phyloP scores from a whole-genome alignment of 2,888 invertebrate species.

The Scrobipalpa costella region DNA sequence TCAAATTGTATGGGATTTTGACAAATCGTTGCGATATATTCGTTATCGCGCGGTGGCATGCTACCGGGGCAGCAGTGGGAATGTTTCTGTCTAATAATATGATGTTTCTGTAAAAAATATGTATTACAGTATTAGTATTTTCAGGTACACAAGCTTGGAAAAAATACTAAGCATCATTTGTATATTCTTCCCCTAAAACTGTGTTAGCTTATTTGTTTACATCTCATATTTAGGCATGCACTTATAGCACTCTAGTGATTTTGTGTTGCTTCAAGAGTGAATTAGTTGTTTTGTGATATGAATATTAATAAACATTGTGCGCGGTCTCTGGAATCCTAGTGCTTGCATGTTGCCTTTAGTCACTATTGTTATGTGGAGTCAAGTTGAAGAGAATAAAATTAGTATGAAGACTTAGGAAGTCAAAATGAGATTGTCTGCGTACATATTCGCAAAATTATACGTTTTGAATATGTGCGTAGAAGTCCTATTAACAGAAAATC shows the following conservation, averaged over 20 bases:
- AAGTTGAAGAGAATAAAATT: not conserved
- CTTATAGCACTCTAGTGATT: slow-evolving; percentile 30
- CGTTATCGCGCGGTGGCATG: no score
- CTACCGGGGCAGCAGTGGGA: no score
- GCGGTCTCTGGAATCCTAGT: slow-evolving; percentile 36
- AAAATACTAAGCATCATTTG: not conserved
- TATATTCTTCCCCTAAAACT: not conserved
- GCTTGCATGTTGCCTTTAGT: slow-evolving; percentile 34
- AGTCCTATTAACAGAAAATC: not conserved
- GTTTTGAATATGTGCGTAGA: not conserved
- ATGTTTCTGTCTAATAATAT: no score
- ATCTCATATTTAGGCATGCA: slow-evolving; percentile 27
- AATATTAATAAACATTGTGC: not conserved
- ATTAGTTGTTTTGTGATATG: slow-evolving; percentile 22
- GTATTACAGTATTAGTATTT: no score
- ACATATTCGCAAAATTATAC: not conserved
- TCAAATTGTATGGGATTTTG: no score
- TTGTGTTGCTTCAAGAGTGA: slow-evolving; percentile 28
- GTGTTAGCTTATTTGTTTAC: not conserved
- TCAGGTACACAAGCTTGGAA: no score
- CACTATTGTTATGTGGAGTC: slow-evolving; percentile 24
- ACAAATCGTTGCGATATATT: no score
- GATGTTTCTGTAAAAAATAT: no score
- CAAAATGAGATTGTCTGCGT: not conserved
- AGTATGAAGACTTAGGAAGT: not conserved